A percentile compares a stretch with the other conserved stretches of the same genome.
Evolutionary conservation across 2,797 vertebrate genomes (phyloP).

Genomic region (Diceros bicornis): DNA sequence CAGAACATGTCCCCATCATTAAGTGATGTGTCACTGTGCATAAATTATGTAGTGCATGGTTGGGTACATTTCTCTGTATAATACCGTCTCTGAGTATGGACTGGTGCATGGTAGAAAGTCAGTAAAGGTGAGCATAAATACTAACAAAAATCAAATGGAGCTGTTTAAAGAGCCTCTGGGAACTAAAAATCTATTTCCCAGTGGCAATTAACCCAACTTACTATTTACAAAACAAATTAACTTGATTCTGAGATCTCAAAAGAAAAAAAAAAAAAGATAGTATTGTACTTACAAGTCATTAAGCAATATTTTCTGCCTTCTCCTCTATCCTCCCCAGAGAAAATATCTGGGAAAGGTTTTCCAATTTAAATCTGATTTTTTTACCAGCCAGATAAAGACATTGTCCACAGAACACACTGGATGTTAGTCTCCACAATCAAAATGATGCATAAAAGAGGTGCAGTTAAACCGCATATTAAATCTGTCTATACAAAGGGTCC

Average conservation of each 20-base stretch:
- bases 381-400: neutral
- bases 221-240: neutral
- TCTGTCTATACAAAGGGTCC: neutral
- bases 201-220: neutral
- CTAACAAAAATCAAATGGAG: neutral
- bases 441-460: neutral
- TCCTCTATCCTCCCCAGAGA: accelerated
- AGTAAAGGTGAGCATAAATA: too few relatives aligned
- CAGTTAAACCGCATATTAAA: neutral
- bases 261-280: too few relatives aligned
- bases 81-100: too few relatives aligned
- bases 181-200: neutral
- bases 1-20: too few relatives aligned
- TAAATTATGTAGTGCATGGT: too few relatives aligned
- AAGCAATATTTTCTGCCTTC: neutral
- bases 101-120: neutral
- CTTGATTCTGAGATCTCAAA: neutral
- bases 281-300: neutral
- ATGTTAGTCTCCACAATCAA: too few relatives aligned
- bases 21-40: too few relatives aligned
- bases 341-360: neutral
- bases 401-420: too few relatives aligned
- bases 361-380: neutral
- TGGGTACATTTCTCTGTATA: neutral
- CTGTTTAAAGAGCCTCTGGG: neutral